phyloP scores from a whole-genome alignment of 2,113 vertebrate species.

The Tetrax tetrax region DNA sequence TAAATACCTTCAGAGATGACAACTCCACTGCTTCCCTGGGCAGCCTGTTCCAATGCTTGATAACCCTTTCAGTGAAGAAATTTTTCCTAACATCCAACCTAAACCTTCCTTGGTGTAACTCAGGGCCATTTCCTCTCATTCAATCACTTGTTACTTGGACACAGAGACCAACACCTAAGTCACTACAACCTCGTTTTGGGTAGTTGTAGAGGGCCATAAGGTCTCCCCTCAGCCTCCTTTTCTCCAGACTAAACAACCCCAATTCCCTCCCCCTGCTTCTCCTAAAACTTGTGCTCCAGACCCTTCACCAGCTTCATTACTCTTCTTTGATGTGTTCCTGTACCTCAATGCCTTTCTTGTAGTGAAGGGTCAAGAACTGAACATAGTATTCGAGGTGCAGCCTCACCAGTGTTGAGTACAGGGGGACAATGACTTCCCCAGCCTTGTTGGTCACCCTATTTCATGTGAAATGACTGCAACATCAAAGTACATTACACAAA shows the following conservation, averaged over 20 bases:
- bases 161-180: not conserved
- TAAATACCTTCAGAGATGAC: too few relatives aligned
- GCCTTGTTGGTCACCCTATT: not conserved
- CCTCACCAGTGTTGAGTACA: too few relatives aligned
- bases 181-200: not conserved
- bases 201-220: too few relatives aligned
- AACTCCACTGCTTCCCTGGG: too few relatives aligned
- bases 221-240: too few relatives aligned
- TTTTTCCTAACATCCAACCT: not conserved
- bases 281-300: too few relatives aligned
- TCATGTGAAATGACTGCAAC: not conserved
- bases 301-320: too few relatives aligned
- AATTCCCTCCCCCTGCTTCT: too few relatives aligned
- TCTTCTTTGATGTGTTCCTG: too few relatives aligned
- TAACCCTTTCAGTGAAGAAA: not conserved
- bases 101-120: not conserved
- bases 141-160: not conserved
- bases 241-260: too few relatives aligned
- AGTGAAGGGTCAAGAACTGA: not conserved
- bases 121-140: not conserved
- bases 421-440: not conserved
- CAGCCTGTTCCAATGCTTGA: not conserved
- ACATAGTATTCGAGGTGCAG: not conserved
- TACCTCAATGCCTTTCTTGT: not conserved
- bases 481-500: not conserved